Percentiles rank a stretch among this genome's conserved stretches.
phyloP scores from a whole-genome alignment of 2,797 vertebrate species.

The Brachymystax lenok region DNA sequence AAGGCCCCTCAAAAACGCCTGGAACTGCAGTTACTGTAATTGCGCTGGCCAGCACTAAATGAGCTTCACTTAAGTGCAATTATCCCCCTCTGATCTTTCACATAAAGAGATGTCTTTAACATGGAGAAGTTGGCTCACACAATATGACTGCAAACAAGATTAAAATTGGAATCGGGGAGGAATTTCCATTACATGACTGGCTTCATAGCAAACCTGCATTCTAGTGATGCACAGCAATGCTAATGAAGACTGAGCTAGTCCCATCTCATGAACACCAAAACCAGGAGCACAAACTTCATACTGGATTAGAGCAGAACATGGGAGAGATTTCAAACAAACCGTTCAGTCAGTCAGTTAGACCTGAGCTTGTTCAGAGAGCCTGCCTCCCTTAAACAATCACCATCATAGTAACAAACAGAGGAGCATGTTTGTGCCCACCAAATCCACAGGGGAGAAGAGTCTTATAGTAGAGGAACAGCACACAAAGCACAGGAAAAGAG shows the following conservation, averaged over 20 bases:
- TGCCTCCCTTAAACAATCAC: conserved; percentile 7
- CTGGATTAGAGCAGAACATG: conserved; percentile 37
- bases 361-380: conserved; percentile 13
- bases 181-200: conserved; percentile 76
- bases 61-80: conserved; percentile 81
- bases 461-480: not conserved
- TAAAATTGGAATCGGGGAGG: conserved; percentile 77
- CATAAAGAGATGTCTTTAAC: conserved; percentile 77
- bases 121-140: conserved; percentile 72
- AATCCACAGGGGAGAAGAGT: not conserved
- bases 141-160: conserved; percentile 78
- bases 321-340: conserved; percentile 34
- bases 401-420: conserved; percentile 28
- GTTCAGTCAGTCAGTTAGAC: conserved; percentile 29
- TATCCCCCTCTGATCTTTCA: conserved; percentile 78
- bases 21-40: conserved; percentile 78
- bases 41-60: conserved; percentile 78
- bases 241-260: conserved; percentile 74
- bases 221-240: conserved; percentile 65
- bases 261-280: conserved; percentile 51
- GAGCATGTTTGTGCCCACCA: conserved; percentile 5
- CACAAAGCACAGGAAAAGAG: not conserved
- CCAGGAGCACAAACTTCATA: conserved; percentile 52
- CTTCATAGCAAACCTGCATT: conserved; percentile 77
- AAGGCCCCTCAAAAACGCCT: conserved; percentile 61